Conservation (phyloP, 1,140 invertebrate species). For the Sogatella furcifera region DNA sequence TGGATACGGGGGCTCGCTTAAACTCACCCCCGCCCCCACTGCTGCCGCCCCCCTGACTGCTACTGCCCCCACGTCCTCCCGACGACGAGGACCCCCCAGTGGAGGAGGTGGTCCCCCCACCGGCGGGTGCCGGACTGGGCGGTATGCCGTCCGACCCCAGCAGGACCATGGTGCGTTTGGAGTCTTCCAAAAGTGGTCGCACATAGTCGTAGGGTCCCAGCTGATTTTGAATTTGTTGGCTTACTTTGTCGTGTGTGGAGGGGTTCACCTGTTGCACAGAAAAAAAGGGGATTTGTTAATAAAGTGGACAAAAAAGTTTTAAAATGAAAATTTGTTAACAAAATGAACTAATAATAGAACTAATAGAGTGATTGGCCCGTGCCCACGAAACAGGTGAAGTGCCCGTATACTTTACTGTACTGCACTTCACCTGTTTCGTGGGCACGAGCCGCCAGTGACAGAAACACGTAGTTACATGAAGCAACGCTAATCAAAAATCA, state of each 20-base stretch:
- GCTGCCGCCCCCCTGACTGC: too few relatives aligned
- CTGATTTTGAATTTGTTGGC: slow-evolving; percentile 59
- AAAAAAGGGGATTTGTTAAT: too few relatives aligned
- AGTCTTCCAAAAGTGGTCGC: slow-evolving; percentile 51
- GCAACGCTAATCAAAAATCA: too few relatives aligned
- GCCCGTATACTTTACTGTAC: too few relatives aligned
- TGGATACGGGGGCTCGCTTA: slow-evolving; percentile 38
- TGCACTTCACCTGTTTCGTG: too few relatives aligned
- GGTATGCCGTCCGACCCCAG: slow-evolving; percentile 57
- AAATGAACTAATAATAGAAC: too few relatives aligned
- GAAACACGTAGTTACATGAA: too few relatives aligned
- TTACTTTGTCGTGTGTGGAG: slow-evolving; percentile 56
- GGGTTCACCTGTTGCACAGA: slow-evolving; percentile 55
- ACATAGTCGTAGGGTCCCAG: slow-evolving; percentile 59
- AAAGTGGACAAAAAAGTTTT: too few relatives aligned
- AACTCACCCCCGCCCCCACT: slow-evolving; percentile 39
- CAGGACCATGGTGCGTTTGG: slow-evolving; percentile 50
- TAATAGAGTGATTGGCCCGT: too few relatives aligned
- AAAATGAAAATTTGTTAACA: too few relatives aligned
- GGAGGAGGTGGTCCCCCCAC: slow-evolving; percentile 23
- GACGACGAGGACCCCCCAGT: slow-evolving; percentile 12
- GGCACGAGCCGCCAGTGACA: too few relatives aligned
- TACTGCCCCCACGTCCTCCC: slow-evolving; percentile 21
- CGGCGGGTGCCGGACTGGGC: slow-evolving; percentile 40
- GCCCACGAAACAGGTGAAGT: too few relatives aligned